Base-by-base conservation (phyloP, 2,113 vertebrate genomes). In the Malurus alboscapulatus region DNA sequence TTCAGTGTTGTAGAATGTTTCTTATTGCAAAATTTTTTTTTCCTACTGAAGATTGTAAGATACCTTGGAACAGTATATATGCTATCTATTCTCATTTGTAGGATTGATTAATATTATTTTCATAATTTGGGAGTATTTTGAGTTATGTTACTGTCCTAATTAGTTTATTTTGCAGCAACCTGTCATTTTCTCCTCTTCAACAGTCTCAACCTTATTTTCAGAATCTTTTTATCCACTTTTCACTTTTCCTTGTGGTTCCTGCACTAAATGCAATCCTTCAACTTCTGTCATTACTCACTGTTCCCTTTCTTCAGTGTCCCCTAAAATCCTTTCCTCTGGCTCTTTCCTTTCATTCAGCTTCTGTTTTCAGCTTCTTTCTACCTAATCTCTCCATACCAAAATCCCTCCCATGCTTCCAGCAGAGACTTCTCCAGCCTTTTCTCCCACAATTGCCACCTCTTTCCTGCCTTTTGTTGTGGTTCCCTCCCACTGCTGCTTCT, bases 391-490 rank as follows among this genome's bases (percentile, higher is more conserved):
- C 42, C 19, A 10, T 53, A 65, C 58, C 68, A 62, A 88, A 74
- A 85, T 67, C 48, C 17, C 8, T 78, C 29, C 47, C 34, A 17
- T 80, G 32, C 68, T 73, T 91, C 67, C 82, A 87, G 29, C 40
- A 87, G 69, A 62, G 88, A 59, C 59, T 83, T 89, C 84, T 79
- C 77, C 78, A 88, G 10, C 34, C 10, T 48, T 80, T 89, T 79
- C 75, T 86, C 38, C 53, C 53, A 63, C 68, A 94, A 5, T 16
- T 84, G 59, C 79, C 36, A 80, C 67, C 36, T 63, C 15, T n/a
- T 86, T 94, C 72, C 66, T 93, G 75, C 29, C 36, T 91, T 85
- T 92, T 94, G n/a, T 86, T 83, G 57, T 69, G 74, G 10, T 38
- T 89, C 44, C 59, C 65, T 90, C 75, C 67, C 40, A 42, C 68